A percentile compares a stretch with the other conserved stretches of the same genome.
These are phyloP conservation scores for Cynoglossus semilaevis DNA, from an alignment of 2,113 vertebrate genomes.

Conservation along the genomic window DNA sequence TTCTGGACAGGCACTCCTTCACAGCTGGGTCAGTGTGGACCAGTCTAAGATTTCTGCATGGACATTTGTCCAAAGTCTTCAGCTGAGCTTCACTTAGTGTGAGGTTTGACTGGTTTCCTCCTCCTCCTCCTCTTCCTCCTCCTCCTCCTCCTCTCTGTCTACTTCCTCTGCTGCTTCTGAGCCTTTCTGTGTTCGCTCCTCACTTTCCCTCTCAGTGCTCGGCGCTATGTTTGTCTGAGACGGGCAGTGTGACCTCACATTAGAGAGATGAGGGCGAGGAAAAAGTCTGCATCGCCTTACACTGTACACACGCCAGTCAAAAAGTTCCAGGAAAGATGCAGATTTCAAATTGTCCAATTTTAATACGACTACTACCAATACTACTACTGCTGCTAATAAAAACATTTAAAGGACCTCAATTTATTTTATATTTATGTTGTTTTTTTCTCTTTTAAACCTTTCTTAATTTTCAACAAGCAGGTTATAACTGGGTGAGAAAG, in stretches of 20 bases:
- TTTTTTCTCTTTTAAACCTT: too few species aligned
- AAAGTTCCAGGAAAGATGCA: too few species aligned
- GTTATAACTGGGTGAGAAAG: too few species aligned
- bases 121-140: background rate
- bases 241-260: constrained; percentile 45
- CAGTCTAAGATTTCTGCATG: constrained; percentile 33
- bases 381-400: too few species aligned
- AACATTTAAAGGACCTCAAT: too few species aligned
- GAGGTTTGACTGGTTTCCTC: constrained; percentile 17
- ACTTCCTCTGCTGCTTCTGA: constrained; percentile 7
- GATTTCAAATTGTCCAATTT: too few species aligned
- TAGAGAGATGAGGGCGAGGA: constrained; percentile 12
- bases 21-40: constrained; percentile 43
- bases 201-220: constrained; percentile 30
- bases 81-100: constrained; percentile 30
- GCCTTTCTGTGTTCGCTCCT: constrained; percentile 30
- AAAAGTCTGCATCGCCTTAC: too few species aligned
- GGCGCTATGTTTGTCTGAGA: constrained; percentile 49
- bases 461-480: too few species aligned
- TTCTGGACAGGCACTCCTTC: constrained; percentile 33
- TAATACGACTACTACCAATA: too few species aligned
- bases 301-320: too few species aligned
- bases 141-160: background rate
- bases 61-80: constrained; percentile 29
- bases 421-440: too few species aligned